Percentiles rank a stretch among this genome's conserved stretches.
Conservation (phyloP, 2,888 invertebrate genomes). For the Himalopsyche anomala region DNA sequence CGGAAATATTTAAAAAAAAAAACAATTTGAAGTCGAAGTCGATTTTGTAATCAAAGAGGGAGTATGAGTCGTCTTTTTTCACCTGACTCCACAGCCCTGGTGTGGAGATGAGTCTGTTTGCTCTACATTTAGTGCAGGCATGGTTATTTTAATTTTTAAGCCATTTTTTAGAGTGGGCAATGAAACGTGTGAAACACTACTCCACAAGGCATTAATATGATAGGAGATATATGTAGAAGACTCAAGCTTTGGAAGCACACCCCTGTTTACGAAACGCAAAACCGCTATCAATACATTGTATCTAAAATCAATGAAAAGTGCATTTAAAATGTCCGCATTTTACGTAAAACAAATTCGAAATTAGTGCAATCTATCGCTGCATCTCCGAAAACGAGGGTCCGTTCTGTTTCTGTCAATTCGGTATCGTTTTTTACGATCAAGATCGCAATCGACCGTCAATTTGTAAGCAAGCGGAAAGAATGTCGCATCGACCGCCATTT, state of each 20-base stretch:
- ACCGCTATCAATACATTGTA: neutral
- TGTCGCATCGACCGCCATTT: neutral
- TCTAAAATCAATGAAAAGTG: neutral
- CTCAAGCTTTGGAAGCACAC: neutral
- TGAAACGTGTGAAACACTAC: no score
- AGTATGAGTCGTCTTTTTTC: no score
- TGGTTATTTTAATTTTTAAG: no score
- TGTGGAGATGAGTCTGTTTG: no score
- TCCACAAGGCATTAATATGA: no score
- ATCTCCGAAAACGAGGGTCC: conserved; percentile 5
- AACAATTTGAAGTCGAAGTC: no score
- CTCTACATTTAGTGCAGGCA: no score
- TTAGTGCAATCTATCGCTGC: conserved; percentile 26
- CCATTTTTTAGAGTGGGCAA: no score
- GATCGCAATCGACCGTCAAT: conserved; percentile 38
- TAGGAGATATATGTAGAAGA: no score
- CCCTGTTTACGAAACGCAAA: neutral
- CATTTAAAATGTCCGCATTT: conserved; percentile 12
- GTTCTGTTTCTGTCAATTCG: neutral
- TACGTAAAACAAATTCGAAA: conserved; percentile 35
- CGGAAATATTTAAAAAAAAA: no score
- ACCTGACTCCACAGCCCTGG: no score
- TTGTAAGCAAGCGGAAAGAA: conserved; percentile 1
- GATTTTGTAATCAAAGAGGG: no score
- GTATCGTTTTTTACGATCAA: conserved; percentile 11